A percentile compares a stretch with the other conserved stretches of the same genome.
Evolutionary conservation across 2,113 vertebrate species (phyloP).

Genomic region (Theropithecus gelada): DNA sequence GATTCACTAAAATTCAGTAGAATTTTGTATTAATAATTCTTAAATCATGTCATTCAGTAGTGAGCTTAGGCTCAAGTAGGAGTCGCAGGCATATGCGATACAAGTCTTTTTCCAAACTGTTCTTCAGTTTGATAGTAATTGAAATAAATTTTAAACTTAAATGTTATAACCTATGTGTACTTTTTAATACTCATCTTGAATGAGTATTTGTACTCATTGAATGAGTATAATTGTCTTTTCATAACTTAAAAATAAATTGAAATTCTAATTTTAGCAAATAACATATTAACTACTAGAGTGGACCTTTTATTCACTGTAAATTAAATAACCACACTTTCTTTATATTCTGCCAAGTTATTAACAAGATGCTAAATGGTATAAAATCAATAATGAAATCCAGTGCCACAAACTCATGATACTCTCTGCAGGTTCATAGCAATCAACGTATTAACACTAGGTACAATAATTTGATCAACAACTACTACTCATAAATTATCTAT

Average conservation of each 20-base stretch:
- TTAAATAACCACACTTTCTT: not conserved
- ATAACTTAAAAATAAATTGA: not conserved
- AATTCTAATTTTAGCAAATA: conserved; percentile 4
- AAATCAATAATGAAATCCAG: not conserved
- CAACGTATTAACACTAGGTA: not conserved
- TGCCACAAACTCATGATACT: not conserved
- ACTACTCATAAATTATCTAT: not conserved
- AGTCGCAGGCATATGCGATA: not conserved
- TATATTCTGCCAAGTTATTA: not conserved
- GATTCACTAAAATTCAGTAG: not conserved
- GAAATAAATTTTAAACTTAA: not conserved
- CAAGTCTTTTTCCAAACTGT: not conserved
- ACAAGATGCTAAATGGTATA: not conserved
- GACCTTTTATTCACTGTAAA: not conserved
- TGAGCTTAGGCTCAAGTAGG: not conserved
- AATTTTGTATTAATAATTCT: not conserved
- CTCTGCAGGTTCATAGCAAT: not conserved
- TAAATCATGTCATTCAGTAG: not conserved
- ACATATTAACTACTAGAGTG: not conserved
- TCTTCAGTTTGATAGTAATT: not conserved
- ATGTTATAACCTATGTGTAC: not conserved
- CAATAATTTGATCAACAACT: not conserved
- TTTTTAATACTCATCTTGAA: not conserved
- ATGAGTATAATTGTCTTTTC: not conserved
- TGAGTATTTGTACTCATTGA: not conserved